phyloP scores from a whole-genome alignment of 1,140 invertebrate species.

The Apis mellifera region Amel_HAv3.1 CM009934.2:10798501-10799000 shows the following conservation, averaged over 20 bases:
- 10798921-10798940: neutral
- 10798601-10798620: no score
- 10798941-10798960: neutral
- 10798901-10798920: conserved; percentile 11
- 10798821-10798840: conserved; percentile 33
- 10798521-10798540: no score
- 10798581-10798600: no score
- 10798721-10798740: neutral
- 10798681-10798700: no score
- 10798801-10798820: conserved; percentile 48
- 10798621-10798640: no score
- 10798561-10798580: no score
- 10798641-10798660: no score
- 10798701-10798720: conserved; percentile 3
- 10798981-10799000: neutral
- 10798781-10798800: neutral
- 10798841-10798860: conserved; percentile 44
- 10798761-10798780: conserved; percentile 35
- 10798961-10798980: neutral
- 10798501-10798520: no score
- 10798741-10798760: conserved; percentile 51
- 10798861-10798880: conserved; percentile 26
- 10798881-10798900: no score
- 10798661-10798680: no score
- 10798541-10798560: no score